A percentile compares a stretch with the other conserved stretches of the same genome.
Evolutionary conservation across 2,113 vertebrate species (phyloP).

Genomic region (Odontophorus gujanensis): DNA sequence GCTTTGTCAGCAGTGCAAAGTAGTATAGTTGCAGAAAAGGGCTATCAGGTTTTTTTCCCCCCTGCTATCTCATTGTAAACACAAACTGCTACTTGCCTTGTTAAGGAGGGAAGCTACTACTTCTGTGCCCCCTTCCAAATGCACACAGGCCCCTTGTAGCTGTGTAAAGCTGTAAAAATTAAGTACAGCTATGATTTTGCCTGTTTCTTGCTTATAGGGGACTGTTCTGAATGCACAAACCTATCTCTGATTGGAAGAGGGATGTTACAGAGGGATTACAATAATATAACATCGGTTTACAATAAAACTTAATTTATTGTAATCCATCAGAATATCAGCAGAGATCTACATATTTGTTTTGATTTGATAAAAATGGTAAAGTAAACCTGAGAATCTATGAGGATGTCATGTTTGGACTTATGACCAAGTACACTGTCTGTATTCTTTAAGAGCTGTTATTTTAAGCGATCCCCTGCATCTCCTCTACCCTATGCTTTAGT

Average conservation of each 20-base stretch:
- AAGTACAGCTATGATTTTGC: neutral
- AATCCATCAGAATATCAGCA: neutral
- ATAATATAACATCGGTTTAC: too few species aligned
- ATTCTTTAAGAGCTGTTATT: neutral
- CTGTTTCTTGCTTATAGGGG: neutral
- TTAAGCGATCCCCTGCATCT: neutral
- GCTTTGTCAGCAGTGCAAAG: neutral
- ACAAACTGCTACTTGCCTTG: accelerated
- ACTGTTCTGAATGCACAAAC: neutral
- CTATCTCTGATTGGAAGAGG: neutral
- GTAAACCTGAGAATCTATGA: neutral
- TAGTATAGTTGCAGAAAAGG: neutral
- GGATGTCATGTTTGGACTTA: neutral
- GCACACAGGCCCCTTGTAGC: accelerated
- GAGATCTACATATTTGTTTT: neutral
- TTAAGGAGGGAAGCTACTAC: neutral
- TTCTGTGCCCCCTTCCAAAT: neutral
- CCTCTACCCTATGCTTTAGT: neutral
- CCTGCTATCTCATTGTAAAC: neutral
- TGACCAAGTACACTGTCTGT: neutral
- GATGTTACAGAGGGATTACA: neutral
- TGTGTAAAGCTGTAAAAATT: neutral
- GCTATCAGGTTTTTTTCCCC: neutral
- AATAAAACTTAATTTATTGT: neutral
- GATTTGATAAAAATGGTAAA: neutral